A percentile compares a stretch with the other conserved stretches of the same genome.
These are phyloP conservation scores for Pyrocephalus nanus DNA, from an alignment of 2,797 vertebrate species.

Conservation along the genomic window DNA sequence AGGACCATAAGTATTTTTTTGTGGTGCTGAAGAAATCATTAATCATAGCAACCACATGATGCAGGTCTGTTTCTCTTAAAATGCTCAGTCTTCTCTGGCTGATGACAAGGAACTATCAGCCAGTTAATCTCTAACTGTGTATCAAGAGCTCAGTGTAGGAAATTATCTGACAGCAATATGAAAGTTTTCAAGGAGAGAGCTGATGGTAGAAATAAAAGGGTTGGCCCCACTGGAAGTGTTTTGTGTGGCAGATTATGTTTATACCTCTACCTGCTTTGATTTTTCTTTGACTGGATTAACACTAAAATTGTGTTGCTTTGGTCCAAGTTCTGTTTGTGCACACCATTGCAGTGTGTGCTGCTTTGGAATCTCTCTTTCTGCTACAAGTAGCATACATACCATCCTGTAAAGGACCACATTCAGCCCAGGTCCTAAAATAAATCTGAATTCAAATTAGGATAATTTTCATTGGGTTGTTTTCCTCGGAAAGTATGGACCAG, in stretches of 20 bases:
- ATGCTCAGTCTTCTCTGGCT: neutral
- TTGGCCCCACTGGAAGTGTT: neutral
- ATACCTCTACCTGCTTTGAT: neutral
- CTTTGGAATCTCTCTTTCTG: neutral
- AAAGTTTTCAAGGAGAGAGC: neutral
- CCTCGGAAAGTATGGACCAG: neutral
- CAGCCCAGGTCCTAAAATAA: neutral
- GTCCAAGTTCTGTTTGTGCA: neutral
- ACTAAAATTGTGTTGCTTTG: neutral
- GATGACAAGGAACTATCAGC: slow-evolving; percentile 46
- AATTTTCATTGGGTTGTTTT: neutral
- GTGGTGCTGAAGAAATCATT: slow-evolving; percentile 7
- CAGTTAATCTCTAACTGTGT: slow-evolving; percentile 34
- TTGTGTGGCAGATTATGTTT: neutral
- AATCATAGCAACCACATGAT: slow-evolving; percentile 18
- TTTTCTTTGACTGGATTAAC: neutral
- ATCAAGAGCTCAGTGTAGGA: neutral
- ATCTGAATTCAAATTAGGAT: neutral
- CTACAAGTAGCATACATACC: neutral
- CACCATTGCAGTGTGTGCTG: neutral
- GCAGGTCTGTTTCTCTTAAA: slow-evolving; percentile 32
- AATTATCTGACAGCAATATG: slow-evolving; percentile 12
- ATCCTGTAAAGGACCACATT: neutral
- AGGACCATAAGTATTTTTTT: slow-evolving; percentile 44
- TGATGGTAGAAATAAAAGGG: neutral